These are phyloP conservation scores for Porites lobata DNA, from an alignment of 92 coral and sea anemone species.

Conservation along the genomic window DNA sequence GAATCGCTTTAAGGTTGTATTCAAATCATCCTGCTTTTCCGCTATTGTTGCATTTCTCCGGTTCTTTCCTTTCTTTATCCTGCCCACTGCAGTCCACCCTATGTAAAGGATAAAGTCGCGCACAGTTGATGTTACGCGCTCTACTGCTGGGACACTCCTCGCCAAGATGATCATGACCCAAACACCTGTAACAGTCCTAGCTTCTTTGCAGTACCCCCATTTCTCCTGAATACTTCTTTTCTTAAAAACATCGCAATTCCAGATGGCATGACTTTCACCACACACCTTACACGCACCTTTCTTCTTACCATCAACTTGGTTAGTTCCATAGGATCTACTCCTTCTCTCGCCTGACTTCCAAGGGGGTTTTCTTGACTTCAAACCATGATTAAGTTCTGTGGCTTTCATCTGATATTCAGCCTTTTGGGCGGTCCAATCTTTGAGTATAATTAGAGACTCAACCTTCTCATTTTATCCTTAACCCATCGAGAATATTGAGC, in stretches of 20 bases:
- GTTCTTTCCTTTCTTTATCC: too few relatives aligned
- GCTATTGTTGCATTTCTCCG: too few relatives aligned
- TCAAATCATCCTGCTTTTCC: slow-evolving; percentile 51
- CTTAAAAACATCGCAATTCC: slow-evolving; percentile 49
- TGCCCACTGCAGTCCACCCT: too few relatives aligned
- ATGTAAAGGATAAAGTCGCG: too few relatives aligned
- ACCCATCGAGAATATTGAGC: too few relatives aligned
- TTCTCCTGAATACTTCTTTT: slow-evolving; percentile 12
- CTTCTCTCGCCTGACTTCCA: slow-evolving; percentile 20
- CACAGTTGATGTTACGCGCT: slow-evolving; percentile 27
- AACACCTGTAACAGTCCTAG: slow-evolving; percentile 28
- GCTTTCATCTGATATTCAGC: slow-evolving; percentile 68
- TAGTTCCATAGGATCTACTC: slow-evolving; percentile 10
- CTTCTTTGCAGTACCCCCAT: too few relatives aligned
- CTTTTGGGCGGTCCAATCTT: slow-evolving; percentile 30
- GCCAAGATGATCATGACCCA: slow-evolving; percentile 48
- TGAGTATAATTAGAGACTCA: slow-evolving; percentile 10
- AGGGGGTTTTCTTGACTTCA: slow-evolving; percentile 2
- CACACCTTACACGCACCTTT: slow-evolving; percentile 23
- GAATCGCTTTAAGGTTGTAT: slow-evolving; percentile 50
- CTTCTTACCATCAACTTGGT: slow-evolving; percentile 5
- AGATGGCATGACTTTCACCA: slow-evolving; percentile 39
- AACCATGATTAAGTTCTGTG: slow-evolving; percentile 31
- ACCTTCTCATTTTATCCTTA: too few relatives aligned
- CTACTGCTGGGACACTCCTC: slow-evolving; percentile 33